Conservation (phyloP, 2,888 invertebrate species). For the Diaprepes abbreviatus region DNA sequence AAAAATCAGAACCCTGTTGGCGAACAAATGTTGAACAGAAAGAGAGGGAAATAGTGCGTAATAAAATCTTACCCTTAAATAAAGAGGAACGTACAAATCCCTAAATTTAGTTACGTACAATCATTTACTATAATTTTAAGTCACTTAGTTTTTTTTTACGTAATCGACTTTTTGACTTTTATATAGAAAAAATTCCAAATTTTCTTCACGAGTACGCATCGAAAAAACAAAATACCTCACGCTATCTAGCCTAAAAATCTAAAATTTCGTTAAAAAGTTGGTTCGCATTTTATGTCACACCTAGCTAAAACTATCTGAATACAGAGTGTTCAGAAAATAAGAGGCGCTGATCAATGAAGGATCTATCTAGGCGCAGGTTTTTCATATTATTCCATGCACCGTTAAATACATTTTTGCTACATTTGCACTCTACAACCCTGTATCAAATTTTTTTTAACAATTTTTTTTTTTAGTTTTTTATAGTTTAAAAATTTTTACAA, state of each 20-base stretch:
- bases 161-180: constrained; percentile 30
- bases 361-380: constrained; percentile 19
- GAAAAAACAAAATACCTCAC: constrained; percentile 24
- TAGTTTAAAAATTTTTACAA: constrained; percentile 33
- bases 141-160: constrained; percentile 38
- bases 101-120: constrained; percentile 44
- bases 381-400: constrained; percentile 28
- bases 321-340: constrained; percentile 41
- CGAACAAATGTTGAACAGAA: constrained; percentile 42
- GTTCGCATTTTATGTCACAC: constrained; percentile 36
- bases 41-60: constrained; percentile 48
- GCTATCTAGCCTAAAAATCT: constrained; percentile 36
- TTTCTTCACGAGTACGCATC: constrained; percentile 15
- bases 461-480: constrained; percentile 17
- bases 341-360: constrained; percentile 6
- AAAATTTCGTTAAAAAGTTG: constrained; percentile 44
- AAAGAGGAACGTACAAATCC: constrained; percentile 30
- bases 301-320: constrained; percentile 32
- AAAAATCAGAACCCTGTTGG: constrained; percentile 58
- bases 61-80: constrained; percentile 27
- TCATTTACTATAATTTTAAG: constrained; percentile 31
- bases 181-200: constrained; percentile 16
- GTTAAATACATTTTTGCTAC: constrained; percentile 28
- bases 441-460: constrained; percentile 41
- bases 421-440: constrained; percentile 48